phyloP scores from a whole-genome alignment of 2,797 vertebrate genomes.

The Phoxinus dragarum region DNA sequence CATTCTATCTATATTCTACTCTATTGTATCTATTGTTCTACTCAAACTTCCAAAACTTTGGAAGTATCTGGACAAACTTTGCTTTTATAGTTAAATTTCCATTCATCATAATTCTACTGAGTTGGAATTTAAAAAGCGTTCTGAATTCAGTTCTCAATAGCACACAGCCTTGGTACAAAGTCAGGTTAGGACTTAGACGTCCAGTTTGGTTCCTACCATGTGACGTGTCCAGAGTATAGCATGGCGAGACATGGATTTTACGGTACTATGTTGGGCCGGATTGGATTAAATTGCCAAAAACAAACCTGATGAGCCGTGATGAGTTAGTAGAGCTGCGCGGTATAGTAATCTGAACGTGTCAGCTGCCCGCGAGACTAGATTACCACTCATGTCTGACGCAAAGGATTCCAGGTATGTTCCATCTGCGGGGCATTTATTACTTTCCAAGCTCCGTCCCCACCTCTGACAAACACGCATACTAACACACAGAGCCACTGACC shows the following conservation, averaged over 20 bases:
- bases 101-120: background rate
- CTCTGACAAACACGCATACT: constrained; percentile 26
- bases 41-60: too few species aligned
- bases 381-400: constrained; percentile 26
- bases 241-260: constrained; percentile 5
- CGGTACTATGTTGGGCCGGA: background rate
- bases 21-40: too few species aligned
- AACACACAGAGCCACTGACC: constrained; percentile 24
- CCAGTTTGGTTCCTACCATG: background rate
- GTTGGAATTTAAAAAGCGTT: background rate
- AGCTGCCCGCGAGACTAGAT: constrained; percentile 17
- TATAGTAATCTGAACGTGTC: constrained; percentile 23
- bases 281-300: constrained; percentile 7
- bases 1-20: background rate
- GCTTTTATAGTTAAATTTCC: background rate
- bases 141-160: background rate
- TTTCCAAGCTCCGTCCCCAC: constrained; percentile 1
- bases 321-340: background rate
- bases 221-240: background rate
- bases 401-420: constrained; percentile 42
- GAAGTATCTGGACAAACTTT: background rate
- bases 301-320: constrained; percentile 1
- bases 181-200: background rate
- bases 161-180: background rate
- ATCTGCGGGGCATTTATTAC: constrained; percentile 22